Conservation (phyloP, 2,113 vertebrate species). For the Sus scrofa region DNA sequence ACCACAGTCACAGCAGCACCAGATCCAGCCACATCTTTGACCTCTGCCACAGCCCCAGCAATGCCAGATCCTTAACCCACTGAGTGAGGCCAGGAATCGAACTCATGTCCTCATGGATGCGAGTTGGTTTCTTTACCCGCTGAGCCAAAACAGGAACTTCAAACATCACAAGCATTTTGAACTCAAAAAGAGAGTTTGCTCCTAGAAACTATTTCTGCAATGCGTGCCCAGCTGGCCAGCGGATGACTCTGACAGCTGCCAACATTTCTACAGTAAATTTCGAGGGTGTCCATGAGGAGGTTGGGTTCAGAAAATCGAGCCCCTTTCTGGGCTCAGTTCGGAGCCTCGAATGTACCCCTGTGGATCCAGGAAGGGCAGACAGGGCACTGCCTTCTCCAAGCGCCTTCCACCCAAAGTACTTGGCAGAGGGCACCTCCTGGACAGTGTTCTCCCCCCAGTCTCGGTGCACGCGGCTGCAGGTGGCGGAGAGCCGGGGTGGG, state of each 20-base stretch:
- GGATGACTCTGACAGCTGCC: neutral
- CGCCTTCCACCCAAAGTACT: fast-evolving
- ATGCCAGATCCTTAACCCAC: too few relatives aligned
- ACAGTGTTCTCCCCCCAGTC: neutral
- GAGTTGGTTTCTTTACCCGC: too few relatives aligned
- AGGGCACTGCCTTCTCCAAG: too few relatives aligned
- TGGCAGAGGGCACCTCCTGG: neutral
- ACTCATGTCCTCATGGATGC: too few relatives aligned
- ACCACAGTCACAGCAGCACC: too few relatives aligned
- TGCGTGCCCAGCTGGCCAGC: neutral
- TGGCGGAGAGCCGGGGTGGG: neutral
- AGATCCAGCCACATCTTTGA: too few relatives aligned
- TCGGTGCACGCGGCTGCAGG: too few relatives aligned
- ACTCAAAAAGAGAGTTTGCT: neutral
- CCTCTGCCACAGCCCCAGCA: too few relatives aligned
- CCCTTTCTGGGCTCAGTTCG: neutral
- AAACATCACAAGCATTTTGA: neutral
- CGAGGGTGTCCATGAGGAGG: neutral
- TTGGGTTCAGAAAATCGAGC: neutral
- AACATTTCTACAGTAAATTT: neutral
- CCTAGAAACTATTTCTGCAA: neutral
- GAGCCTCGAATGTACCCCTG: neutral
- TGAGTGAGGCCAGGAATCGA: too few relatives aligned
- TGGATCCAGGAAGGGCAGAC: neutral
- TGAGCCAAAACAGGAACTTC: too few relatives aligned